Evolutionary conservation across 2,797 vertebrate genomes (phyloP).

Genomic region (Gobionotothen gibberifrons): DNA sequence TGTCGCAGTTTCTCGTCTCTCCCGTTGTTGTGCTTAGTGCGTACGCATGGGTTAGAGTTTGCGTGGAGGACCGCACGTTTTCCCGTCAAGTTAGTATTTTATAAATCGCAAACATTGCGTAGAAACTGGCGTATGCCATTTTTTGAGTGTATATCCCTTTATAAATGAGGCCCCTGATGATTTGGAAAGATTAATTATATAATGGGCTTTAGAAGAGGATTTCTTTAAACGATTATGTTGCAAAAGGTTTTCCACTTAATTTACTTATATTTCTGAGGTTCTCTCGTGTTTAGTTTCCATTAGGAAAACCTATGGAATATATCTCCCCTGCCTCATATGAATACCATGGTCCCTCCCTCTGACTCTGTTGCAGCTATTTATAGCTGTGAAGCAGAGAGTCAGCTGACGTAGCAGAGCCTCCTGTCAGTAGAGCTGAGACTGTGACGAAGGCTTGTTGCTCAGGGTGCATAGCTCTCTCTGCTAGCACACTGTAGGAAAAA

Average conservation of each 20-base stretch:
- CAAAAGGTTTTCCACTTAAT: background rate
- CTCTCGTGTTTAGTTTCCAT: slow-evolving; percentile 8
- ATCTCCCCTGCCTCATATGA: slow-evolving; percentile 60
- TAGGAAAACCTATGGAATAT: slow-evolving; percentile 54
- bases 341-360: slow-evolving; percentile 77
- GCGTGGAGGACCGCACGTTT: too few species aligned
- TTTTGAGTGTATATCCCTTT: too few species aligned
- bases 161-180: too few species aligned
- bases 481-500: slow-evolving; percentile 55
- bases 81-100: too few species aligned
- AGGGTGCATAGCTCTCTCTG: slow-evolving; percentile 66
- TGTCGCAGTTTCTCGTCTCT: too few species aligned
- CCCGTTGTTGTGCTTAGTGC: too few species aligned
- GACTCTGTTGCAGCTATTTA: slow-evolving; percentile 84
- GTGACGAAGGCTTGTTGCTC: slow-evolving; percentile 82
- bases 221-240: background rate
- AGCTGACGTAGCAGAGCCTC: slow-evolving; percentile 86
- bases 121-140: too few species aligned
- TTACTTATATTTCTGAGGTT: slow-evolving; percentile 21
- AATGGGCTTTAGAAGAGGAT: background rate
- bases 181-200: background rate
- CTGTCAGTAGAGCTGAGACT: slow-evolving; percentile 85
- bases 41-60: too few species aligned
- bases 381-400: slow-evolving; percentile 84
- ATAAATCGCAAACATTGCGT: too few species aligned